Percentiles rank a stretch among this genome's conserved stretches.
Evolutionary conservation across 2,797 vertebrate genomes (phyloP).

Genomic region (Petrocephalus sullivani): DNA sequence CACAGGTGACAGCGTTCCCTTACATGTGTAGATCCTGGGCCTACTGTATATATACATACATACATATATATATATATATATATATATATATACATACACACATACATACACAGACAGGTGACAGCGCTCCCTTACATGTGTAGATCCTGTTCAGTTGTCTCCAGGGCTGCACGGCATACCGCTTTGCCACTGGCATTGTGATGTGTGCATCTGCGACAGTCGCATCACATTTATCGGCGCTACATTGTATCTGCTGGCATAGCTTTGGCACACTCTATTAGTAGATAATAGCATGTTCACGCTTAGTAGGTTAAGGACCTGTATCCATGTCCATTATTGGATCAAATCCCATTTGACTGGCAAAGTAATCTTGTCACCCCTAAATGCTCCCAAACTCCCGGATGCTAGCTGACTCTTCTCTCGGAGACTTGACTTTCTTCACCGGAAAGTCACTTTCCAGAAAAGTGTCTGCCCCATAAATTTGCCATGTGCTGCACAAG

Average conservation of each 20-base stretch:
- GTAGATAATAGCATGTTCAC: background rate
- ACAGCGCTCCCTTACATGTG: background rate
- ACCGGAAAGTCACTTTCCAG: background rate
- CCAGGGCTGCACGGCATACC: background rate
- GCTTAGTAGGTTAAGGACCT: background rate
- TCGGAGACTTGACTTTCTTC: background rate
- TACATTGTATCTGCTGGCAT: too few species aligned
- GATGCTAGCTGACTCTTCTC: background rate
- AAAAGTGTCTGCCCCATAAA: background rate
- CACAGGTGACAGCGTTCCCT: too few species aligned
- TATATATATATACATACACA: too few species aligned
- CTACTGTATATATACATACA: too few species aligned
- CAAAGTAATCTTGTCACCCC: background rate
- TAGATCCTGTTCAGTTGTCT: background rate
- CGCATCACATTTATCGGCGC: too few species aligned
- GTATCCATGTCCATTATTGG: background rate
- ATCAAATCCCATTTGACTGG: background rate
- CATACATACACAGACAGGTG: too few species aligned
- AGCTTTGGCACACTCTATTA: background rate
- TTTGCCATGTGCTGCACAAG: background rate
- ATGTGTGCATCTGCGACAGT: background rate
- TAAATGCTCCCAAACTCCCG: background rate
- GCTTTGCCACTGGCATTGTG: background rate
- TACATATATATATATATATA: too few species aligned
- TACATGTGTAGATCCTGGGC: background rate